phyloP scores from a whole-genome alignment of 2,797 vertebrate genomes.

The Sciurus vulgaris region DNA sequence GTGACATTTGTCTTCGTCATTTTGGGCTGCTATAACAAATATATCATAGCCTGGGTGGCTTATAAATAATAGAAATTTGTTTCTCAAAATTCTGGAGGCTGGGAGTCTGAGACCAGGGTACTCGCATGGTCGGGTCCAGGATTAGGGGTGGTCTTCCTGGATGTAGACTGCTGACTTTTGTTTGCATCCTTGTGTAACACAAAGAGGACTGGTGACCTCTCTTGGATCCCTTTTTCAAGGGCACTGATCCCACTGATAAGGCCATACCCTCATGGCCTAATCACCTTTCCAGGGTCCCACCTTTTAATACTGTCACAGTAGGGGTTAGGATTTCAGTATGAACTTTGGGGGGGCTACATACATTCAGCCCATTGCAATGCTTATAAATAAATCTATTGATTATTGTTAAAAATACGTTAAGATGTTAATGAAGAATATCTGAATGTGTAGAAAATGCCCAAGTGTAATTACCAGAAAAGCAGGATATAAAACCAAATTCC shows the following conservation, averaged over 20 bases:
- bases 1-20: background rate
- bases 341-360: background rate
- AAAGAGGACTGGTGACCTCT: background rate
- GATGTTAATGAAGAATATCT: slow-evolving; percentile 25
- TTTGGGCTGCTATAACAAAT: background rate
- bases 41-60: background rate
- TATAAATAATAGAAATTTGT: background rate
- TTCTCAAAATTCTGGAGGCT: background rate
- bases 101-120: background rate
- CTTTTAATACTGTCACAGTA: background rate
- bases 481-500: background rate
- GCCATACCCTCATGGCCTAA: background rate
- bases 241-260: background rate
- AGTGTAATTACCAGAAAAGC: background rate
- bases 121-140: background rate
- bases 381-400: background rate
- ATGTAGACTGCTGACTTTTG: background rate
- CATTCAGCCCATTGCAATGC: background rate
- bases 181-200: background rate
- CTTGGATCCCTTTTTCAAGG: background rate
- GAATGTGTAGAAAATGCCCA: background rate
- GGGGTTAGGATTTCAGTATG: background rate
- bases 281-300: background rate
- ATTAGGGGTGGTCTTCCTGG: background rate
- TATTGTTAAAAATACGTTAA: slow-evolving; percentile 31